Conservation (phyloP, 1,140 invertebrate species). For the Ganaspis sp. region DNA sequence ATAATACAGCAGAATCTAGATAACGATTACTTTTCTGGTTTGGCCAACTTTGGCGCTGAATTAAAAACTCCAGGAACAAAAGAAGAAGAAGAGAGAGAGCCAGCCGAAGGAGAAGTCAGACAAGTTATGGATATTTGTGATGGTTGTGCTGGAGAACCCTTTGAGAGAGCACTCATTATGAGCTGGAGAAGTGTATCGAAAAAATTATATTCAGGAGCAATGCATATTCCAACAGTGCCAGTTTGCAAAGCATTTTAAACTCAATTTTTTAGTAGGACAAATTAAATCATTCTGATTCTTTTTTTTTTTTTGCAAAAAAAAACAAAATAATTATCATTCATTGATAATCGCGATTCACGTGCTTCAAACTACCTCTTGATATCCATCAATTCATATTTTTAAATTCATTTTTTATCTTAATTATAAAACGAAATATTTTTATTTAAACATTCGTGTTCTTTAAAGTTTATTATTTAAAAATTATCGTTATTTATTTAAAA, state of each 20-base stretch:
- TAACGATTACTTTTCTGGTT: slow-evolving; percentile 76
- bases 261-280: background rate
- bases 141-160: slow-evolving; percentile 84
- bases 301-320: background rate
- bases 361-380: slow-evolving; percentile 4
- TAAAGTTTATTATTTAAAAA: background rate
- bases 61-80: slow-evolving; percentile 74
- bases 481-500: no score
- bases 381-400: no score
- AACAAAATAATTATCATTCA: background rate
- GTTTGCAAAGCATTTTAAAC: slow-evolving; percentile 84
- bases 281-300: background rate
- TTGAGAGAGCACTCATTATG: slow-evolving; percentile 85
- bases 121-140: slow-evolving; percentile 86
- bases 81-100: slow-evolving; percentile 82
- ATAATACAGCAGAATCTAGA: slow-evolving; percentile 67
- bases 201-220: slow-evolving; percentile 84
- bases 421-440: no score
- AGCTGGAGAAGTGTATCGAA: slow-evolving; percentile 85
- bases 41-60: slow-evolving; percentile 81
- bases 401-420: no score
- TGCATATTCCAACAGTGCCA: slow-evolving; percentile 81
- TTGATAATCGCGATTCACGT: background rate
- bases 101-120: slow-evolving; percentile 87
- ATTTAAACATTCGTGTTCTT: background rate